Conservation (phyloP, 2,797 vertebrate species). For the Oreochromis mossambicus region DNA sequence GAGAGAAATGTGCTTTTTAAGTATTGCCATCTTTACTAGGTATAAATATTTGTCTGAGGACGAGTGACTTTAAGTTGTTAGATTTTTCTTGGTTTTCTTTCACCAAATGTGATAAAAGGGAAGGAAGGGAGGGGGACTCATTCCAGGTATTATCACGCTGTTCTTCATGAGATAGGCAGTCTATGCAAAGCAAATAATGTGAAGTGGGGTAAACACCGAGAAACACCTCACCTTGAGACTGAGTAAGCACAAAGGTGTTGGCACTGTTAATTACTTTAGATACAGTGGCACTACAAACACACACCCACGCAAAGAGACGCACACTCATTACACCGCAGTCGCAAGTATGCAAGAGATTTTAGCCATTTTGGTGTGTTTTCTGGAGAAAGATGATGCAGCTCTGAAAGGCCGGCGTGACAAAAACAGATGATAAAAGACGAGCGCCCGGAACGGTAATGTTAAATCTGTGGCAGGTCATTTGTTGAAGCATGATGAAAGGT, state of each 20-base stretch:
- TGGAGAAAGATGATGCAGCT: neutral
- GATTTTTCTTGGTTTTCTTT: neutral
- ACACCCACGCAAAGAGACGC: neutral
- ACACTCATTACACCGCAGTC: constrained; percentile 18
- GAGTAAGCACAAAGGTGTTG: constrained; percentile 62
- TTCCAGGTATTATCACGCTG: constrained; percentile 66
- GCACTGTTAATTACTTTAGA: constrained; percentile 56
- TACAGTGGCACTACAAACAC: constrained; percentile 56
- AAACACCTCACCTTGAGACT: constrained; percentile 56
- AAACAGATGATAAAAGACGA: neutral
- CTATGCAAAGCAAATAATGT: constrained; percentile 79
- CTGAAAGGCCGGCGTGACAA: neutral
- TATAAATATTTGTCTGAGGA: constrained; percentile 28
- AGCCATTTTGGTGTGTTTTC: constrained; percentile 39
- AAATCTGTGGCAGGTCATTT: neutral
- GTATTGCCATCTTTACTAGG: constrained; percentile 27
- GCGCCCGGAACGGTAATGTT: neutral
- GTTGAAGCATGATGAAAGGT: neutral
- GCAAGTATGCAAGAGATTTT: constrained; percentile 63
- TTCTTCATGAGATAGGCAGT: constrained; percentile 61
- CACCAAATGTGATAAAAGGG: constrained; percentile 42
- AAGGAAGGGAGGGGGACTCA: constrained; percentile 32
- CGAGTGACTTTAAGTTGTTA: neutral
- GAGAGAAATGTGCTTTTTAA: constrained; percentile 14
- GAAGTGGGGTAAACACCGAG: constrained; percentile 55